These are phyloP conservation scores for Fistularia tabacaria DNA, from an alignment of 2,797 vertebrate species.

Conservation along the genomic window DNA sequence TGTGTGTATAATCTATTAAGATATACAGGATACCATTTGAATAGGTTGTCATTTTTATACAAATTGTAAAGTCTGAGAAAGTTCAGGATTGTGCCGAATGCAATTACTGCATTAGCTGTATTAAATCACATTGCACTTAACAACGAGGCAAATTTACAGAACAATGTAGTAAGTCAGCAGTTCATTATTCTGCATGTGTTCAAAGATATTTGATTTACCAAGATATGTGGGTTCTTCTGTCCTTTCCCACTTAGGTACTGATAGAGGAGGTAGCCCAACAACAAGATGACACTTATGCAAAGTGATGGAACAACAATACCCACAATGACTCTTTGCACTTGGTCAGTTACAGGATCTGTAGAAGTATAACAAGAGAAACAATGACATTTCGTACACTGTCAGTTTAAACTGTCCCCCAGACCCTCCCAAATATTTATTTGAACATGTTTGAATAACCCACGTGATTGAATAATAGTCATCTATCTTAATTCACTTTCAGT, in stretches of 20 bases:
- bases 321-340: constrained; percentile 40
- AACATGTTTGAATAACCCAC: too few relatives aligned
- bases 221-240: constrained; percentile 40
- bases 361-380: not conserved
- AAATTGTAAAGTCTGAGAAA: too few relatives aligned
- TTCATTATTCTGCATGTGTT: not conserved
- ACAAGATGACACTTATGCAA: constrained; percentile 40
- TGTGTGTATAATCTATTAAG: too few relatives aligned
- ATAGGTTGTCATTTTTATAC: too few relatives aligned
- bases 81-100: too few relatives aligned
- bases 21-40: too few relatives aligned
- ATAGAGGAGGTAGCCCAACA: constrained; percentile 47
- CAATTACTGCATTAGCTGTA: too few relatives aligned
- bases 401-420: too few relatives aligned
- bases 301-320: constrained; percentile 50
- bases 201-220: constrained; percentile 49
- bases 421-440: too few relatives aligned
- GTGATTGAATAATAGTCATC: too few relatives aligned
- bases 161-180: not conserved
- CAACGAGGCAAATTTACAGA: not conserved
- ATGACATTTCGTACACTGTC: too few relatives aligned
- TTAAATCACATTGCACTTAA: not conserved
- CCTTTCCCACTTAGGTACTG: constrained; percentile 53
- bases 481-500: too few relatives aligned
- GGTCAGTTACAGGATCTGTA: constrained; percentile 55